phyloP scores from a whole-genome alignment of 2,797 vertebrate species.

The Cheirogaleus major region DNA sequence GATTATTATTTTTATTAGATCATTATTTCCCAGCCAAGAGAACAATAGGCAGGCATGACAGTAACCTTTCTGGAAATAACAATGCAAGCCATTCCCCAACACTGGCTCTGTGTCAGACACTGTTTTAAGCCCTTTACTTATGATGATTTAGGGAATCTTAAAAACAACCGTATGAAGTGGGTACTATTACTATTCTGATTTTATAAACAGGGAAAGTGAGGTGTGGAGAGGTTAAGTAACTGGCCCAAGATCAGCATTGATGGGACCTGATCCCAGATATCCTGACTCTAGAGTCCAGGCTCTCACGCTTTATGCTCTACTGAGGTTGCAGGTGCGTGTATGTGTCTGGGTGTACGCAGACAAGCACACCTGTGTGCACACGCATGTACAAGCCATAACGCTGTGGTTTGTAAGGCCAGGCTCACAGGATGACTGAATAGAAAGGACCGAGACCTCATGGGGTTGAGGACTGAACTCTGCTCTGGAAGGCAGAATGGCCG shows the following conservation, averaged over 20 bases:
- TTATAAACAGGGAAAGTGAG: neutral
- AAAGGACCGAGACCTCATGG: neutral
- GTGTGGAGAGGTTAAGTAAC: neutral
- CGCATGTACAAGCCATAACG: accelerated
- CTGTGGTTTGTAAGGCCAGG: neutral
- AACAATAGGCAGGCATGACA: constrained; percentile 17
- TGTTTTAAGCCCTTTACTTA: neutral
- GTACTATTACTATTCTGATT: neutral
- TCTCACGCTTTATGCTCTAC: neutral
- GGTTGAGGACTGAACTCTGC: neutral
- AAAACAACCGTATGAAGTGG: neutral
- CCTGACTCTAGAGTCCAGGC: too few relatives aligned
- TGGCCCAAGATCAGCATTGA: neutral
- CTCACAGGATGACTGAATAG: neutral
- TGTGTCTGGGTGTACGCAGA: neutral
- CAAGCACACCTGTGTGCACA: neutral
- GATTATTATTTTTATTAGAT: constrained; percentile 34
- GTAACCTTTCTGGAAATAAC: constrained; percentile 30
- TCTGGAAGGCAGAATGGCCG: neutral
- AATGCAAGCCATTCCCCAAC: neutral
- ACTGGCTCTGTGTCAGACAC: neutral
- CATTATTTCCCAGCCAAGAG: constrained; percentile 33
- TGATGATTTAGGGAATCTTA: neutral
- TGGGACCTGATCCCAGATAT: neutral
- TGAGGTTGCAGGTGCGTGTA: neutral